Base-by-base conservation (phyloP, 64 coral and sea anemone species). In the Actinia tenebrosa region DNA sequence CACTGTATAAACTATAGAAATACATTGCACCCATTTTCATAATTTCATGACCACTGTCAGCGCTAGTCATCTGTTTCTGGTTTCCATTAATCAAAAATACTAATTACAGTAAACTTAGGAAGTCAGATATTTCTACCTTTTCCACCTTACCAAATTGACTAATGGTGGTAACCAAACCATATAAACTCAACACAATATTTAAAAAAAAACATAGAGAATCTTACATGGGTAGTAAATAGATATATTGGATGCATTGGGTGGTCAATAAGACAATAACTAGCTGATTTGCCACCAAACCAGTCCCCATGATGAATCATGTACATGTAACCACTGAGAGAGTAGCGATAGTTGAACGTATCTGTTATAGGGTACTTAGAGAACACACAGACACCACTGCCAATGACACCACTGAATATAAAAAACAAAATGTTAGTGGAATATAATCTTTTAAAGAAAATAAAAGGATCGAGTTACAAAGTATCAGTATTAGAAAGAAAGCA, bases 251-350 rank as follows among this genome's bases (percentile, higher is more conserved):
- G 85, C 9, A 82, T 86, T 20, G 94, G 94, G 77, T 96, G 91
- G 19, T 96, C 88, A 71, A 96, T 96, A 52, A 96, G 25, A 90
- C 94, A 96, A 80, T 91, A 96, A n/a, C 94, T 88, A 59, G 45
- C 91, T 44, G 88, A 89, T 64, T 96, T 96, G 44, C 94, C 94
- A 16, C 94, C 94, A 93, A 93, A 96, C 94, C 94, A 96, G 63
- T 96, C 94, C 1, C 88, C 94, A 88, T 96, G 94, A 47, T 89
- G 88, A 19, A 96, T 17, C 61, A 92, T 91, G 45, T 96, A 91
- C 85, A 93, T 85, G 50, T 96, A 96, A 37, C 94, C 94, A 93
- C 93, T 96, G 8, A 96, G 84, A 53, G 94, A 88, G 59, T 87
- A 96, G 20, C 94, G 91, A 50, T 96, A 96, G 8, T 81, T 87